Evolutionary conservation across 1,140 invertebrate species (phyloP), one percentile per base, ranked within the genome.

Genomic region (Leptonema lineaticorne): DNA sequence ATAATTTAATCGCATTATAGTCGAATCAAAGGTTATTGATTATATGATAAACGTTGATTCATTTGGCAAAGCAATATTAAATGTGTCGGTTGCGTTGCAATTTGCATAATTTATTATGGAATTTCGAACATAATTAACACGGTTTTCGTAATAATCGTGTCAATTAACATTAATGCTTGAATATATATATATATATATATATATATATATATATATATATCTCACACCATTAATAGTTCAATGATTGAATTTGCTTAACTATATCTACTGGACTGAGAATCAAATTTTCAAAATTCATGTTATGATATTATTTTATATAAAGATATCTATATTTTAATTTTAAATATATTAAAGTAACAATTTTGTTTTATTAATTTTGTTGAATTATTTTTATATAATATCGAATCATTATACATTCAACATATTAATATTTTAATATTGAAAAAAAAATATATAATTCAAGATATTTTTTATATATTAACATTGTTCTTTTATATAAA

Each of bases 101-200:
- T 53, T 53, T 53, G 50, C 50, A 53, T 53, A 53, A 53, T 53
- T 53, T 14, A 53, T 26, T 14, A 26, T 22, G 50, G 22, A 26
- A 53, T 53, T 53, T 53, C 50, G 9, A 8, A 53, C 20, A 11
- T 26, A 53, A 53, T 53, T 26, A 24, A 26, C 27, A 24, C 22
- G 22, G 50, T 53, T 53, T 53, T 26, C 50, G 2, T 22, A 22
- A 26, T 26, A 53, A 53, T 53, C 2, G 50, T 7, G 20, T 1
- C 37, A 20, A 53, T 26, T 53, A 50, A 50, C 46, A 50, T 6
- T 50, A 22, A 22, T 18, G 46, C 46, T n/a, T n/a, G n/a, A 16
- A 45, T n/a, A n/a, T n/a, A n/a, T n/a, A n/a, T n/a, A n/a, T n/a
- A n/a, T n/a, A n/a, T n/a, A n/a, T 6, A 33, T 6, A 33, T 33